Percentiles rank a stretch among this genome's conserved stretches.
Conservation (phyloP, 2,113 vertebrate species). For the Empidonax traillii region DNA sequence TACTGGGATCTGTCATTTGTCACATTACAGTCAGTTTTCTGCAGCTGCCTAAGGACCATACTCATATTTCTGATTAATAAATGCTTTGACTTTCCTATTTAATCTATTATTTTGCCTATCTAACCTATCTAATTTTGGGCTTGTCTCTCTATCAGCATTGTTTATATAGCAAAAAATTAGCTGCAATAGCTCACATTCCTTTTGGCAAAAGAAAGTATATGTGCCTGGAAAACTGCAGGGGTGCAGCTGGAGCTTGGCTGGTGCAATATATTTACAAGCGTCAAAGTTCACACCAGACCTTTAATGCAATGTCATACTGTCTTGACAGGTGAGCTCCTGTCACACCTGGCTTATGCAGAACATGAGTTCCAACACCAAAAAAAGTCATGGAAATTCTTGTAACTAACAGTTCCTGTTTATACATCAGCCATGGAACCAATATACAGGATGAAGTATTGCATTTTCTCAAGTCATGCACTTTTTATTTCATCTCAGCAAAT, state of each 20-base stretch:
- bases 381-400: not conserved
- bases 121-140: not conserved
- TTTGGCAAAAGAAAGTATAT: constrained; percentile 8
- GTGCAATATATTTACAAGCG: not conserved
- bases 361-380: rapidly evolving
- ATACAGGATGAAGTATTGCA: not conserved
- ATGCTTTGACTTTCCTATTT: not conserved
- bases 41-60: not conserved
- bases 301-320: not conserved
- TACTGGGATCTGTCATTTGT: constrained; percentile 16
- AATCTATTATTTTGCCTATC: constrained; percentile 18
- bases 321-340: not conserved
- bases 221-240: constrained; percentile 10
- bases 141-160: constrained; percentile 8
- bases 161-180: constrained; percentile 10
- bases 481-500: constrained; percentile 60
- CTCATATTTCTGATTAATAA: constrained; percentile 31
- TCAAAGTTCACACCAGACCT: not conserved
- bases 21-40: not conserved
- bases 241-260: constrained; percentile 23
- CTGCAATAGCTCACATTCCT: not conserved
- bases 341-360: not conserved
- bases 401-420: not conserved
- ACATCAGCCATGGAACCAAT: not conserved
- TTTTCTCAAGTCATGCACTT: constrained; percentile 32